Evolutionary conservation across 1,140 invertebrate species (phyloP), one percentile per base, ranked within the genome.

Genomic region (Chironomus tepperi): DNA sequence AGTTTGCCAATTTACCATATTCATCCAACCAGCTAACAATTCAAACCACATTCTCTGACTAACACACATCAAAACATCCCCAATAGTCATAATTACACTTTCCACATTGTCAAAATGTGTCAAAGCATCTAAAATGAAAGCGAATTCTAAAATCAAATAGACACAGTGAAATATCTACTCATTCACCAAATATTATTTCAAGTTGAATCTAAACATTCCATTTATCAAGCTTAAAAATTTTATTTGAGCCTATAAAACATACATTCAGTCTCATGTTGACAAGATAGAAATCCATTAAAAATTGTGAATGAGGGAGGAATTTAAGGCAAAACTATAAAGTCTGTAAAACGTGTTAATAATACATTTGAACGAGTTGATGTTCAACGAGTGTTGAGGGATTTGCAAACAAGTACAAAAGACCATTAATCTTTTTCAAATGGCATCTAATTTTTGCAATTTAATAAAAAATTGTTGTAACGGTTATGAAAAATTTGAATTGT

Each of bases 241-340:
- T 57, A 57, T 57, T 57, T n/a, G 12, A n/a, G 47, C 47, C 47
- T 57, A 57, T 15, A 57, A 57, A n/a, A 57, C 12, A 57, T n/a
- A 57, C 47, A 57, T 57, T 57, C 10, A 57, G 47, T n/a, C n/a
- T 57, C 47, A 57, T 57, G 47, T 57, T 57, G 47, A 57, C 47
- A 57, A 57, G 47, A 57, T 57, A n/a, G n/a, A 57, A 57, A 57
- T 57, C 47, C 47, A 57, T 57, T 57, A 57, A 57, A n/a, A 57
- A 57, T 9, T 10, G 15, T 47, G 43, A 47, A 47, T 10, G 43
- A 43, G 47, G 47, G n/a, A 57, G 12, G 47, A 57, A n/a, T 57
- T 12, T 57, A 12, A 57, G 47, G n/a, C 1, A 57, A 57, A 57
- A 57, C 47, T 57, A 57, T 57, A 57, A 57, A 57, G 47, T 57